phyloP scores from a whole-genome alignment of 2,888 invertebrate genomes.

The Charanyca ferruginea region DNA sequence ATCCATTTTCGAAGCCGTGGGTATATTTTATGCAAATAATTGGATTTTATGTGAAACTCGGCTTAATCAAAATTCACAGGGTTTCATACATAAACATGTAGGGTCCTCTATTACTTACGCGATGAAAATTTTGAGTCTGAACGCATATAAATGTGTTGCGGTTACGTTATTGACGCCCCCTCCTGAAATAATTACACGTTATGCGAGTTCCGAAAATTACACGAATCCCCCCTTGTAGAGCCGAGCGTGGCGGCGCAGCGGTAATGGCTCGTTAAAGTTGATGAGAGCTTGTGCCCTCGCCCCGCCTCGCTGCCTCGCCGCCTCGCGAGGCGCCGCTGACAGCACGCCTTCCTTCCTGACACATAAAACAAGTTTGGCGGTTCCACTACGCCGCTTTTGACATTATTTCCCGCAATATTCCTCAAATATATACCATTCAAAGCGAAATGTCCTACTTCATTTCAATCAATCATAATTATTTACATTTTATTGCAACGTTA shows the following conservation, averaged over 20 bases:
- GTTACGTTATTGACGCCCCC: constrained; percentile 86
- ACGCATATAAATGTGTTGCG: constrained; percentile 81
- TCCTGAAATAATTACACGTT: constrained; percentile 88
- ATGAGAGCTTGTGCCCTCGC: constrained; percentile 85
- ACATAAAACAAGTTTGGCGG: constrained; percentile 72
- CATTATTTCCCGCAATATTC: constrained; percentile 46
- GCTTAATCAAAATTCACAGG: constrained; percentile 56
- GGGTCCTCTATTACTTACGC: constrained; percentile 48
- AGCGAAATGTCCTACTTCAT: constrained; percentile 40
- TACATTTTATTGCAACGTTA: constrained; percentile 47
- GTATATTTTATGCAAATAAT: constrained; percentile 59
- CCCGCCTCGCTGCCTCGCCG: constrained; percentile 73
- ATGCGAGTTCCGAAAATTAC: constrained; percentile 88
- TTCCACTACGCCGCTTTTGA: constrained; percentile 56
- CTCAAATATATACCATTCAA: constrained; percentile 45
- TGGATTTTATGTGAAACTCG: constrained; percentile 52
- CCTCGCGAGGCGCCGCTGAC: constrained; percentile 71
- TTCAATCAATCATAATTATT: constrained; percentile 58
- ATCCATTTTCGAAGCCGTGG: constrained; percentile 42
- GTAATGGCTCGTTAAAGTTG: constrained; percentile 90
- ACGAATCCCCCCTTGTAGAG: constrained; percentile 78
- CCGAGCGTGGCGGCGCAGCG: constrained; percentile 70
- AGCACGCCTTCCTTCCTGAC: constrained; percentile 73
- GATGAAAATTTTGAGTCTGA: constrained; percentile 69
- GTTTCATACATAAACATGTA: constrained; percentile 63